A percentile compares a stretch with the other conserved stretches of the same genome.
Evolutionary conservation across 2,797 vertebrate species (phyloP).

Genomic region (Novumbra hubbsi): DNA sequence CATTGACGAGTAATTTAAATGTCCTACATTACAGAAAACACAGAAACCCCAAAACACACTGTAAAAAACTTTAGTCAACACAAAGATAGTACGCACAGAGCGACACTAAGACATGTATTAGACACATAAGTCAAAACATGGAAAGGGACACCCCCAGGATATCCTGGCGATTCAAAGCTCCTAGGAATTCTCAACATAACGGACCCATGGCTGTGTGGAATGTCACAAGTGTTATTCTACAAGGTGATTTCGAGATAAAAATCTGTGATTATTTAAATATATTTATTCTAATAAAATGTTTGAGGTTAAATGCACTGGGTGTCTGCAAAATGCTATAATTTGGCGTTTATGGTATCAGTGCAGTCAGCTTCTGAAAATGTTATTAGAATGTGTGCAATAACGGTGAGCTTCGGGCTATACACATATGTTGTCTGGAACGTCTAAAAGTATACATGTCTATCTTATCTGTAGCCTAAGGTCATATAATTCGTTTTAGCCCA

Average conservation of each 20-base stretch:
- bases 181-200: slow-evolving; percentile 20
- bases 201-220: slow-evolving; percentile 31
- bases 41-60: slow-evolving; percentile 3
- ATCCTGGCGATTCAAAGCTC: slow-evolving; percentile 24
- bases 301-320: neutral
- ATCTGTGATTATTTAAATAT: neutral
- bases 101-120: neutral
- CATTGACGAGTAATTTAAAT: too few relatives aligned
- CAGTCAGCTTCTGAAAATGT: neutral
- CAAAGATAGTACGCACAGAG: slow-evolving; percentile 2
- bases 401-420: neutral
- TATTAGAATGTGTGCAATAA: neutral
- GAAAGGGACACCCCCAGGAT: slow-evolving; percentile 32
- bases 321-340: neutral
- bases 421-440: neutral
- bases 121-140: slow-evolving; percentile 33
- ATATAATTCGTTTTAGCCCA: neutral
- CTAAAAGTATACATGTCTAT: neutral
- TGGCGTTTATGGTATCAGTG: neutral
- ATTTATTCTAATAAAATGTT: neutral
- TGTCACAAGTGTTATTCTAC: slow-evolving; percentile 25
- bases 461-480: neutral
- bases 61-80: neutral
- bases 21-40: slow-evolving; percentile 7
- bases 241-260: neutral